Percentiles rank a stretch among this genome's conserved stretches.
These are phyloP conservation scores for Selenia dentaria DNA, from an alignment of 2,888 invertebrate genomes.

Conservation along the genomic window DNA sequence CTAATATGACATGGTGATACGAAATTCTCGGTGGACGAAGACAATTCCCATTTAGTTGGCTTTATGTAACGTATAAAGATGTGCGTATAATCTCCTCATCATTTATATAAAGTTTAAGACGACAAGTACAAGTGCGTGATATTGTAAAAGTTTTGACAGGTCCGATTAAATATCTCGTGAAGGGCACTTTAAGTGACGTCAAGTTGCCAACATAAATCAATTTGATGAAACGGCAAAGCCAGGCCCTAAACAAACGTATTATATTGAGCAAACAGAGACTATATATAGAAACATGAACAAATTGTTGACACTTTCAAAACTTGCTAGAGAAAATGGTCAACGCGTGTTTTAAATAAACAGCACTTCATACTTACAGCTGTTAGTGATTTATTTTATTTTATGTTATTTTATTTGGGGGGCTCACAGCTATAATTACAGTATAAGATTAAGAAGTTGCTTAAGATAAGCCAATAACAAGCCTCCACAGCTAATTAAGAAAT, in stretches of 20 bases:
- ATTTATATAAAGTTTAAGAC: background rate
- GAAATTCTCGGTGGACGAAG: no score
- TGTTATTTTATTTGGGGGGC: no score
- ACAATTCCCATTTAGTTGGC: no score
- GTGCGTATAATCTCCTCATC: background rate
- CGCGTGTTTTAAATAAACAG: no score
- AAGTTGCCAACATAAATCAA: constrained; percentile 63
- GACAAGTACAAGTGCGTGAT: constrained; percentile 1
- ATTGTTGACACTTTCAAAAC: constrained; percentile 38
- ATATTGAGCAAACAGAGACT: constrained; percentile 59
- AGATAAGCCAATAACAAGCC: no score
- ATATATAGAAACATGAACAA: constrained; percentile 46
- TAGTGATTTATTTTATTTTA: no score
- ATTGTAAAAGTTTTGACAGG: constrained; percentile 7
- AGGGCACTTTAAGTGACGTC: constrained; percentile 34
- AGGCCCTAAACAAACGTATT: constrained; percentile 68
- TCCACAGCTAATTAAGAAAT: no score
- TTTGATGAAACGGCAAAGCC: constrained; percentile 42
- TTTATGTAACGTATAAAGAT: no score
- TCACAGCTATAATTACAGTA: no score
- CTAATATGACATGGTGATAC: no score
- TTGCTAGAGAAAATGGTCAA: background rate
- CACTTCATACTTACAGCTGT: no score
- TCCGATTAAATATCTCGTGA: background rate
- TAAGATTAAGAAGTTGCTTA: no score